phyloP scores from a whole-genome alignment of 1,140 invertebrate genomes.

The Drosophila murphyi region DNA sequence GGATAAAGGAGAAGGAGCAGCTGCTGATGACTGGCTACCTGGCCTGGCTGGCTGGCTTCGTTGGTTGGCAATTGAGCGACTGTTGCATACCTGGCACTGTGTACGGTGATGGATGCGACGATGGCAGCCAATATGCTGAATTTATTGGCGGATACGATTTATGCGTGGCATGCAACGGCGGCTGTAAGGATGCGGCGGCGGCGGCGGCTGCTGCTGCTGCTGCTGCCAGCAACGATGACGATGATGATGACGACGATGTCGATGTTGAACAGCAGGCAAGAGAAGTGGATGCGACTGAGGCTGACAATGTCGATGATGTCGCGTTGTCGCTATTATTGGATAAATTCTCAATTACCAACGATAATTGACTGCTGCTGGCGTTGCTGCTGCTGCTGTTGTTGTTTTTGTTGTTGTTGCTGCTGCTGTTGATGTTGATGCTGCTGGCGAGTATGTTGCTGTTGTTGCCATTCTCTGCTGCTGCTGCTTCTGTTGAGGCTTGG shows the following conservation, averaged over 20 bases:
- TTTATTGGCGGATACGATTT: slow-evolving; percentile 90
- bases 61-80: slow-evolving; percentile 29
- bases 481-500: slow-evolving; percentile 43
- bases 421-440: slow-evolving; percentile 29
- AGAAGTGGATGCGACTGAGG: neutral
- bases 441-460: slow-evolving; percentile 32
- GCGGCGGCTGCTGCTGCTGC: slow-evolving; percentile 2
- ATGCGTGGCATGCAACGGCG: slow-evolving; percentile 66
- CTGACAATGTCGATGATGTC: neutral
- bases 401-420: slow-evolving; percentile 6
- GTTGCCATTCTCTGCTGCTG: slow-evolving; percentile 28
- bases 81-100: slow-evolving; percentile 89
- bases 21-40: neutral
- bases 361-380: slow-evolving; percentile 77
- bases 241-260: slow-evolving; percentile 21
- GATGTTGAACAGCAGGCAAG: slow-evolving; percentile 9
- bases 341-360: slow-evolving; percentile 84
- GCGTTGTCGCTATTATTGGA: slow-evolving; percentile 82
- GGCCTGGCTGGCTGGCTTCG: neutral
- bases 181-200: neutral
- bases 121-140: slow-evolving; percentile 91
- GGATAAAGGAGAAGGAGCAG: slow-evolving; percentile 4
- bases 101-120: slow-evolving; percentile 90
- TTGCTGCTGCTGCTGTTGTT: slow-evolving; percentile 31
- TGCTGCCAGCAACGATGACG: slow-evolving; percentile 37